Evolutionary conservation across 2,113 vertebrate species (phyloP), one percentile per base, ranked within the genome.

Genomic region (Corvus moneduloides): DNA sequence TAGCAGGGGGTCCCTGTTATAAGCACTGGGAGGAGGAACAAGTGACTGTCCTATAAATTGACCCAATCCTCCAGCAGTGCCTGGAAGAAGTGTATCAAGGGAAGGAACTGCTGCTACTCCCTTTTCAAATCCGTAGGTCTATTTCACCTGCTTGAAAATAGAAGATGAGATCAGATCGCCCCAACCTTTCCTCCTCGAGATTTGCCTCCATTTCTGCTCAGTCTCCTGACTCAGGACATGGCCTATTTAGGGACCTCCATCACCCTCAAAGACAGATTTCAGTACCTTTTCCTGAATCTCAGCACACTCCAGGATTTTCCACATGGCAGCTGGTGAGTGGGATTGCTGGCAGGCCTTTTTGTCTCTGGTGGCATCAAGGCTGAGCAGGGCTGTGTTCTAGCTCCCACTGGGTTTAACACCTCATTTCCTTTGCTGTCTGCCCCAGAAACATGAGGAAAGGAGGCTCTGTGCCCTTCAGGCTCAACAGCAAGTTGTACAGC

Each of bases 301-400:
- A 87, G 86, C 89, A 68, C 46, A 23, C 72, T 77, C 72, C 0
- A 7, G 92, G 95, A 74, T 90, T 90, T 89, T 94, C 96, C 52
- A 49, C 72, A 41, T 0, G 2, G 52, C 96, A 97, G 95, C 95
- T 93, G 95, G 86, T 95, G 96, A 95, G 95, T 94, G 80, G 94
- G 96, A 95, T 75, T 78, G 52, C 76, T 97, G 94, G 94, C 95
- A 93, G 84, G 86, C 91, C 89, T 95, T 78, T 81, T 32, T 71
- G 73, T 89, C 91, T 87, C 80, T 0, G 0, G 54, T 68, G 89
- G 80, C 89, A 96, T 92, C 91, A 75, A 94, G 86, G 95, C 95
- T 94, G 88, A 93, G 79, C 85, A 90, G 72, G 83, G 79, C 72
- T 76, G 33, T 24, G 18, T 73, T 90, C 35, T 51, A 58, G 85